Conservation (phyloP, 2,888 invertebrate genomes). For the Phyllotreta striolata region DNA sequence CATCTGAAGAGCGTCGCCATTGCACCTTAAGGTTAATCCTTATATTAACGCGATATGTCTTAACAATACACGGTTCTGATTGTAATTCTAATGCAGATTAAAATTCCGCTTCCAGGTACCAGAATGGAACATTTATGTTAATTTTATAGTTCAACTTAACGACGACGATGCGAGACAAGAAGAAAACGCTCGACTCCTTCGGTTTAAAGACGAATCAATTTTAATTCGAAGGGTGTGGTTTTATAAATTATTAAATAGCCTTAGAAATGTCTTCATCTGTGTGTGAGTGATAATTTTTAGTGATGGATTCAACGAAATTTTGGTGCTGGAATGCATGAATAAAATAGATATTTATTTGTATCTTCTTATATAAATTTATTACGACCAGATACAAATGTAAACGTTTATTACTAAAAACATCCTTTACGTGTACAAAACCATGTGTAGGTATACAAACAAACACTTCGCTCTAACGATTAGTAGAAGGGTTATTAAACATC, state of each 20-base stretch:
- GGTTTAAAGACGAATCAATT: constrained; percentile 21
- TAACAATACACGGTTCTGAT: constrained; percentile 33
- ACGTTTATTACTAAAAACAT: too few species aligned
- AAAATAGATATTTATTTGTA: too few species aligned
- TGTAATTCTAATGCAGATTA: constrained; percentile 37
- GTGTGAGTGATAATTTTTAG: neutral
- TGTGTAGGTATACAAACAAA: too few species aligned
- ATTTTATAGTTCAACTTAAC: constrained; percentile 31
- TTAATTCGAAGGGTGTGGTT: constrained; percentile 19
- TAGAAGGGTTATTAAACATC: constrained; percentile 31
- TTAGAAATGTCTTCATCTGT: constrained; percentile 8
- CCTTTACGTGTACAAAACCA: too few species aligned
- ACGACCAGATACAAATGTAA: too few species aligned
- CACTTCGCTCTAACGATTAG: constrained; percentile 1
- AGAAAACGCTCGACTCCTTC: constrained; percentile 15
- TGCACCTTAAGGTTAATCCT: constrained; percentile 8
- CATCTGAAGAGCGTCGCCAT: neutral
- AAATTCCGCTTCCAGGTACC: constrained; percentile 36
- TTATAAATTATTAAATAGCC: constrained; percentile 22
- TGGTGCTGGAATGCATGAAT: too few species aligned
- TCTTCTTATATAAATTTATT: too few species aligned
- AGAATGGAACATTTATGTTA: constrained; percentile 35
- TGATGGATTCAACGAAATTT: too few species aligned
- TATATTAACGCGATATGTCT: constrained; percentile 25
- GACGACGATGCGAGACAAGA: constrained; percentile 22